A percentile compares a stretch with the other conserved stretches of the same genome.
These are phyloP conservation scores for Meloidogyne floridensis DNA, from an alignment of 1,140 invertebrate genomes.

Conservation along the genomic window DNA sequence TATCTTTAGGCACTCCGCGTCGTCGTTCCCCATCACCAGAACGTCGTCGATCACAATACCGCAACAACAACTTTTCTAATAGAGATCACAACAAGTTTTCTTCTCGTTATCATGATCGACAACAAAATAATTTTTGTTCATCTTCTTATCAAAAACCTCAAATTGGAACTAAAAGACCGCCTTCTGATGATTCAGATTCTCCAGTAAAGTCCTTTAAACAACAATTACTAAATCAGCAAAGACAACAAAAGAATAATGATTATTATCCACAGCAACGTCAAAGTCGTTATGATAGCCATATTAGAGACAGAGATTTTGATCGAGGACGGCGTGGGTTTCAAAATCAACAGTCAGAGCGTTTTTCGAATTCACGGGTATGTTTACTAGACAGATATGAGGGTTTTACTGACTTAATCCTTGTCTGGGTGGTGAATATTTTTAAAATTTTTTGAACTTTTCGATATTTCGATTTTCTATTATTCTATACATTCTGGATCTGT, in stretches of 20 bases:
- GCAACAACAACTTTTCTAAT: background rate
- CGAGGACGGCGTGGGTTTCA: background rate
- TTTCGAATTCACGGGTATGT: background rate
- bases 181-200: background rate
- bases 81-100: background rate
- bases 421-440: no score
- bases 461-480: no score
- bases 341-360: background rate
- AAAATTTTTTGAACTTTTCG: no score
- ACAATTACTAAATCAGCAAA: background rate
- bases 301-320: background rate
- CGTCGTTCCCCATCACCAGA: background rate
- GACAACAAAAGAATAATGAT: background rate
- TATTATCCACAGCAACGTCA: background rate
- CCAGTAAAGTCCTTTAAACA: constrained; percentile 2
- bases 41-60: background rate
- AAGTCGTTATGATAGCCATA: background rate
- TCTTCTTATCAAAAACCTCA: no score
- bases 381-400: no score
- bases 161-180: background rate
- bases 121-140: background rate
- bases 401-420: no score
- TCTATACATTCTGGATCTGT: no score
- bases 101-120: background rate
- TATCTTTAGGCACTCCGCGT: background rate